Conservation (phyloP, 1,140 invertebrate species). For the Pygmarrhopalites habei region DNA sequence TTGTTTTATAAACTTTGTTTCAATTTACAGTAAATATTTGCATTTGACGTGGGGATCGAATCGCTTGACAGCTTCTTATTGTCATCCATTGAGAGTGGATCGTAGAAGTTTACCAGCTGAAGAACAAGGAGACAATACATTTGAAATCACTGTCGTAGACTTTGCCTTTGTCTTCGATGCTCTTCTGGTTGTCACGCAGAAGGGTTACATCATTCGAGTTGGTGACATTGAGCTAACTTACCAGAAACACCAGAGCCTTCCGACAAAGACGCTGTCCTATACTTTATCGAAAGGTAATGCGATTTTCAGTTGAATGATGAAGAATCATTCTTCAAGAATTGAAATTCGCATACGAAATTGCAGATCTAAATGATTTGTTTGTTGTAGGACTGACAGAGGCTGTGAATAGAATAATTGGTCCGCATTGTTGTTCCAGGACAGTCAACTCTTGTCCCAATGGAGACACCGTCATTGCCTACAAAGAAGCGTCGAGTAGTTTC, state of each 20-base stretch:
- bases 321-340: too few species aligned
- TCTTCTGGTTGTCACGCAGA: conserved; percentile 12
- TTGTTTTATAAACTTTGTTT: background rate
- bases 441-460: conserved; percentile 11
- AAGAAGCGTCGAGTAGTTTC: background rate
- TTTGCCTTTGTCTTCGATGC: conserved; percentile 32
- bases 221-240: conserved; percentile 21
- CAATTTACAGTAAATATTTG: conserved; percentile 25
- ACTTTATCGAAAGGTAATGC: conserved; percentile 16
- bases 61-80: conserved; percentile 21
- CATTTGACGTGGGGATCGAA: conserved; percentile 30
- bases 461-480: conserved; percentile 22
- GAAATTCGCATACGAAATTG: too few species aligned
- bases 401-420: conserved; percentile 15
- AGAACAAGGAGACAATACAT: background rate
- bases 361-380: too few species aligned
- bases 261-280: conserved; percentile 8
- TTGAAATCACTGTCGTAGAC: conserved; percentile 5
- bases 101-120: conserved; percentile 4
- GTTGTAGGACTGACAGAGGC: conserved; percentile 3
- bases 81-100: conserved; percentile 11
- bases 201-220: conserved; percentile 19
- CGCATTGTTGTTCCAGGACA: conserved; percentile 23
- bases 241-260: background rate
- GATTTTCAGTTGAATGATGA: background rate